These are phyloP conservation scores for Chascanopsetta lugubris DNA, from an alignment of 2,113 vertebrate species.

Conservation along the genomic window DNA sequence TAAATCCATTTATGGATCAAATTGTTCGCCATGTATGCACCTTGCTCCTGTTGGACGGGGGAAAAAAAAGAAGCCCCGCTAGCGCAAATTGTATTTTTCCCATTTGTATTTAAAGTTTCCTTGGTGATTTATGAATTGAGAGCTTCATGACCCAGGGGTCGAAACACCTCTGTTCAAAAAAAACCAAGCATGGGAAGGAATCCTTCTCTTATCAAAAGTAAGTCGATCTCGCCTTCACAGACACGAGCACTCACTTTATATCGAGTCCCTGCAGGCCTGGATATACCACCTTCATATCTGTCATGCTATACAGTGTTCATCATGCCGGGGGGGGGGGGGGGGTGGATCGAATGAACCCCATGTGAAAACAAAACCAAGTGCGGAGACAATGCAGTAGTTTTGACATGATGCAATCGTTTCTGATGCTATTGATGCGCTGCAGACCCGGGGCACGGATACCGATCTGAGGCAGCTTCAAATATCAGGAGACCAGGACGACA, in stretches of 20 bases:
- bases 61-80: constrained; percentile 6
- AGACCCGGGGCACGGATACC: constrained; percentile 64
- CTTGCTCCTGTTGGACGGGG: constrained; percentile 21
- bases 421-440: constrained; percentile 62
- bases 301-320: constrained; percentile 78
- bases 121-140: constrained; percentile 36
- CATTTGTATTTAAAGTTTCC: constrained; percentile 30
- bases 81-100: constrained; percentile 29
- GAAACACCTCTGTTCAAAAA: constrained; percentile 21
- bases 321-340: constrained; percentile 74
- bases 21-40: constrained; percentile 46
- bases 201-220: constrained; percentile 4
- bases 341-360: constrained; percentile 54
- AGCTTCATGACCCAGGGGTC: constrained; percentile 1
- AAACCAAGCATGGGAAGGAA: background rate
- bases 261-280: constrained; percentile 46
- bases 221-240: background rate
- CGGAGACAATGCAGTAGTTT: constrained; percentile 68
- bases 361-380: constrained; percentile 66
- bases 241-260: constrained; percentile 1
- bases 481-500: constrained; percentile 11
- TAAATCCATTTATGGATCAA: constrained; percentile 70
- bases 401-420: constrained; percentile 67
- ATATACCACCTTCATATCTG: constrained; percentile 70
- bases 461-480: constrained; percentile 55